phyloP scores from a whole-genome alignment of 2,113 vertebrate species.

The Sander vitreus region DNA sequence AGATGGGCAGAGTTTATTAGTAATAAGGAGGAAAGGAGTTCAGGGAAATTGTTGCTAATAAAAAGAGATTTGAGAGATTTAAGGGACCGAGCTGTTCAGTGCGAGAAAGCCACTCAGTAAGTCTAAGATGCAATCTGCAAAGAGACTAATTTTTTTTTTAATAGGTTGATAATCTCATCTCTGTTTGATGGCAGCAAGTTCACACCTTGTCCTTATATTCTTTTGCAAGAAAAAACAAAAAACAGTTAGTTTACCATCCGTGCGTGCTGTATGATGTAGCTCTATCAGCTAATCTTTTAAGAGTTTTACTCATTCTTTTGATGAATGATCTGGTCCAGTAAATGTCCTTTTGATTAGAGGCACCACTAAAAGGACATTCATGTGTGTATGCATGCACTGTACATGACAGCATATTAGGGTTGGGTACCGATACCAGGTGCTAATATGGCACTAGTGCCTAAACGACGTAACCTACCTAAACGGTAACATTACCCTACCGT shows the following conservation, averaged over 20 bases:
- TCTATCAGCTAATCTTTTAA: background rate
- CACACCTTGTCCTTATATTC: background rate
- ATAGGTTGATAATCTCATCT: constrained; percentile 2
- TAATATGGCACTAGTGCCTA: no score
- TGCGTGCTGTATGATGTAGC: background rate
- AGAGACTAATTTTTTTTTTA: constrained; percentile 1
- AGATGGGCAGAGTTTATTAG: constrained; percentile 35
- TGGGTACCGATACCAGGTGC: no score
- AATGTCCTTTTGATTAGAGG: background rate
- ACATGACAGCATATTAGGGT: background rate
- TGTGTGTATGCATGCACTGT: background rate
- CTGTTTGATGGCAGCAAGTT: background rate
- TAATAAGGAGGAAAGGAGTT: constrained; percentile 19
- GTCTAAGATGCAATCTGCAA: background rate
- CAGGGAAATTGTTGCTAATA: constrained; percentile 30
- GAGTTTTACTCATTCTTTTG: background rate
- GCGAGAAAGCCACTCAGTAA: background rate
- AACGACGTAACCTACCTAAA: no score
- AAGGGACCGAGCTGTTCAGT: background rate
- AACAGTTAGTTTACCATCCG: background rate
- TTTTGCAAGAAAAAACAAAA: background rate
- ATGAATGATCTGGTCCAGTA: background rate
- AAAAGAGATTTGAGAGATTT: constrained; percentile 31
- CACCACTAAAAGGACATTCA: no score
- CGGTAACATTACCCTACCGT: no score